Conservation (phyloP, 2,888 invertebrate genomes). For the Mythimna lalbum region DNA sequence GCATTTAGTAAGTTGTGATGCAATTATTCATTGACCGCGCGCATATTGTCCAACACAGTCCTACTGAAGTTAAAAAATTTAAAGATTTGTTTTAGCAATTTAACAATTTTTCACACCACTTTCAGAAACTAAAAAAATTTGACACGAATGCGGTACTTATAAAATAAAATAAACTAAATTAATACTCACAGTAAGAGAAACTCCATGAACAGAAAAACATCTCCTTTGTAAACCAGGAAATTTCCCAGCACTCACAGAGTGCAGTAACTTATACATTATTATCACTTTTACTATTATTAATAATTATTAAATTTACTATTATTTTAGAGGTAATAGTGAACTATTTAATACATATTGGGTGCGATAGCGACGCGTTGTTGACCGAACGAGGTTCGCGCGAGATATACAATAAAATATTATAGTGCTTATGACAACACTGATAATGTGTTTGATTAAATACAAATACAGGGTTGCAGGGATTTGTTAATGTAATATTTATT, state of each 20-base stretch:
- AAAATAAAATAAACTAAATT: not conserved
- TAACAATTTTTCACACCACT: not conserved
- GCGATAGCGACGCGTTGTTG: conserved; percentile 66
- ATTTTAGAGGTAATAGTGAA: conserved; percentile 32
- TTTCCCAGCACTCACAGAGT: conserved; percentile 68
- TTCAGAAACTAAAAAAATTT: not conserved
- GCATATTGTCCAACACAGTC: not conserved
- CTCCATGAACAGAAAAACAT: conserved; percentile 77
- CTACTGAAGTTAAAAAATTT: not conserved
- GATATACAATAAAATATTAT: conserved; percentile 68
- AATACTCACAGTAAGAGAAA: conserved; percentile 72
- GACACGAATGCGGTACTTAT: not conserved
- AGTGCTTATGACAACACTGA: conserved; percentile 69
- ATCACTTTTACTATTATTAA: conserved; percentile 41
- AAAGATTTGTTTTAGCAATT: not conserved
- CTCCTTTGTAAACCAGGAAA: conserved; percentile 66
- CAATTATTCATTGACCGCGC: not conserved
- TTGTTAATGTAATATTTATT: conserved; percentile 14
- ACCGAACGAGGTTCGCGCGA: conserved; percentile 63
- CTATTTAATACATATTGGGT: conserved; percentile 45
- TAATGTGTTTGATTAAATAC: conserved; percentile 66
- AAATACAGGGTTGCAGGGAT: conserved; percentile 59
- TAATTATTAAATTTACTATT: conserved; percentile 24
- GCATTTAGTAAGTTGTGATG: not conserved
- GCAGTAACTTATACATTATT: conserved; percentile 78